Evolutionary conservation across 2,888 invertebrate species (phyloP).

Genomic region (Hirtodrosophila alboralis): DNA sequence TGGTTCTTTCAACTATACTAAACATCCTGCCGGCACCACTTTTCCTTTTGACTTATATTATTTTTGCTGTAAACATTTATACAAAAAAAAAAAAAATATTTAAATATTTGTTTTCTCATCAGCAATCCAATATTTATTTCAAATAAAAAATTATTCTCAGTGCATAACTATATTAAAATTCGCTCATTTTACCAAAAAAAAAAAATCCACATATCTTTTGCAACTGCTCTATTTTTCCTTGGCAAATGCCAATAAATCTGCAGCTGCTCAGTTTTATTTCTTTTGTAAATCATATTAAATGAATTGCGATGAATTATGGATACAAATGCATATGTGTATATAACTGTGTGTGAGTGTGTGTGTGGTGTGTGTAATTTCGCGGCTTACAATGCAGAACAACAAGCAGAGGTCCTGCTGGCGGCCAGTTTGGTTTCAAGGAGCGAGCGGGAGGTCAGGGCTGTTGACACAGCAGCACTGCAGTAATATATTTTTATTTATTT

Average conservation of each 20-base stretch:
- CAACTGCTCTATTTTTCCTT: slow-evolving; percentile 39
- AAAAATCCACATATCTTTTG: slow-evolving; percentile 45
- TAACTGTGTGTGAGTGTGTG: not conserved
- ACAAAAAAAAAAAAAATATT: too few species aligned
- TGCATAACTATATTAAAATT: slow-evolving; percentile 36
- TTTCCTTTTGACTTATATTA: too few species aligned
- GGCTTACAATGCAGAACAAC: slow-evolving; percentile 52
- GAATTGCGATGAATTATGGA: slow-evolving; percentile 75
- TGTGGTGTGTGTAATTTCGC: slow-evolving; percentile 50
- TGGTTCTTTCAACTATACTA: too few species aligned
- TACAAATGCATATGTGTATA: slow-evolving; percentile 49
- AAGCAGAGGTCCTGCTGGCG: slow-evolving; percentile 37
- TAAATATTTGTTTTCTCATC: too few species aligned
- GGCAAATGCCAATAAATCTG: slow-evolving; percentile 59
- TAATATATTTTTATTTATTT: slow-evolving; percentile 75
- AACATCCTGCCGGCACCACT: too few species aligned
- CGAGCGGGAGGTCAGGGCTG: slow-evolving; percentile 17
- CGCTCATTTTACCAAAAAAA: slow-evolving; percentile 62
- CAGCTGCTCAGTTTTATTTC: slow-evolving; percentile 60
- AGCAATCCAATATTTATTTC: too few species aligned
- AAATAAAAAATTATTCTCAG: slow-evolving; percentile 41
- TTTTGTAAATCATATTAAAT: slow-evolving; percentile 76
- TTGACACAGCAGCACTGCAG: slow-evolving; percentile 63
- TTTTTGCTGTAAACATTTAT: too few species aligned
- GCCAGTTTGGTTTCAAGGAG: slow-evolving; percentile 26